These are phyloP conservation scores for Tor tambroides DNA, from an alignment of 2,113 vertebrate genomes.

Conservation along the genomic window DNA sequence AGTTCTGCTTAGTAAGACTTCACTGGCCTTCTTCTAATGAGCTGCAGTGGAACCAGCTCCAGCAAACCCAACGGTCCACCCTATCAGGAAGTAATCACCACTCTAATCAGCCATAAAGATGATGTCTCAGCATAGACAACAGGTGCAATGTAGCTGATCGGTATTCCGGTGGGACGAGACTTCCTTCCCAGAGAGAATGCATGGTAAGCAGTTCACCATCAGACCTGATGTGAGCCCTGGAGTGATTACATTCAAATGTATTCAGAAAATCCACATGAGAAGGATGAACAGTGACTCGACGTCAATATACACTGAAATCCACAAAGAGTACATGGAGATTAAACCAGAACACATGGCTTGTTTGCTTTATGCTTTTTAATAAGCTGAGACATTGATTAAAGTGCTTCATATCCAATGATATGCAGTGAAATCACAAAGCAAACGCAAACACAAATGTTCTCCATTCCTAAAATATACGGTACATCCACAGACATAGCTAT, in stretches of 20 bases:
- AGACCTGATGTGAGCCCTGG: constrained; percentile 24
- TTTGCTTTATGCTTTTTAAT: constrained; percentile 20
- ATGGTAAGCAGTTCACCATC: constrained; percentile 39
- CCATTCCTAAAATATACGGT: neutral
- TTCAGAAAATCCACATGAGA: constrained; percentile 3
- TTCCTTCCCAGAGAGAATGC: constrained; percentile 40
- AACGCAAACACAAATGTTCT: neutral
- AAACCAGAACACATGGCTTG: neutral
- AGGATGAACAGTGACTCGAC: constrained; percentile 15
- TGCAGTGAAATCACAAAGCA: neutral
- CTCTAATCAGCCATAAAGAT: constrained; percentile 54
- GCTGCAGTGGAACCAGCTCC: constrained; percentile 13
- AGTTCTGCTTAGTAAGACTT: constrained; percentile 45
- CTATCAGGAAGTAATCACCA: constrained; percentile 49
- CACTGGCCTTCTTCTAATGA: constrained; percentile 38
- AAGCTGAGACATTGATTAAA: constrained; percentile 7
- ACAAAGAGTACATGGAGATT: neutral
- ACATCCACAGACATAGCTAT: neutral
- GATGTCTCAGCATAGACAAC: constrained; percentile 53
- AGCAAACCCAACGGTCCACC: constrained; percentile 27
- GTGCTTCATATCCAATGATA: neutral
- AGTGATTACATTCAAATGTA: constrained; percentile 37
- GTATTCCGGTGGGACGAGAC: constrained; percentile 36
- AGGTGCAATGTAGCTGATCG: constrained; percentile 51
- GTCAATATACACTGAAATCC: constrained; percentile 27